These are phyloP conservation scores for Subacronicta megacephala DNA, from an alignment of 2,888 invertebrate species.

Conservation along the genomic window DNA sequence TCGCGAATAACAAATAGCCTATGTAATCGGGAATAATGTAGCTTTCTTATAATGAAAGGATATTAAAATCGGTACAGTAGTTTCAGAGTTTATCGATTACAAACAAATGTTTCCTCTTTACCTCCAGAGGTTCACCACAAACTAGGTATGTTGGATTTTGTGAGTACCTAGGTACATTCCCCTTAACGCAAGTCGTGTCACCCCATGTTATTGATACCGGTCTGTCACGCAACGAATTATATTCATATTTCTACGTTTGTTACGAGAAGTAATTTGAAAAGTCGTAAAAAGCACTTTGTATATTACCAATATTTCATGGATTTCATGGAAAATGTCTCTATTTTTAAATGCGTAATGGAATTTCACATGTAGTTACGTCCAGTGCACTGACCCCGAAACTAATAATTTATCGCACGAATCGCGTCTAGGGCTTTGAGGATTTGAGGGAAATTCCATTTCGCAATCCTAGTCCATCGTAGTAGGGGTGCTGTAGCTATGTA, in stretches of 20 bases:
- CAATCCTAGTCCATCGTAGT: slow-evolving; percentile 6
- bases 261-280: slow-evolving; percentile 40
- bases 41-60: no score
- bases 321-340: slow-evolving; percentile 20
- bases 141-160: slow-evolving; percentile 39
- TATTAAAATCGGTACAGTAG: no score
- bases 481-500: slow-evolving; percentile 9
- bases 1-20: no score
- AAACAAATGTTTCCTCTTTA: no score
- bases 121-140: slow-evolving; percentile 29
- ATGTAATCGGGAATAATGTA: no score
- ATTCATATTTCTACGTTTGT: slow-evolving; percentile 47
- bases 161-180: no score
- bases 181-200: slow-evolving; percentile 47
- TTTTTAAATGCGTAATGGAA: slow-evolving; percentile 19
- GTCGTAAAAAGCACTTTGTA: slow-evolving; percentile 40
- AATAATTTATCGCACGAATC: slow-evolving; percentile 8
- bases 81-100: no score
- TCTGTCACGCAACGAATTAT: slow-evolving; percentile 52
- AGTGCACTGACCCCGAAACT: not conserved
- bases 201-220: slow-evolving; percentile 51
- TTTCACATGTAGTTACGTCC: slow-evolving; percentile 1
- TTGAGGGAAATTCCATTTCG: slow-evolving; percentile 24
- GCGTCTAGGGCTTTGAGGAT: slow-evolving; percentile 11
- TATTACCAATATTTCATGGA: slow-evolving; percentile 16